phyloP scores from a whole-genome alignment of 2,888 invertebrate species.

The Thyatira batis region DNA sequence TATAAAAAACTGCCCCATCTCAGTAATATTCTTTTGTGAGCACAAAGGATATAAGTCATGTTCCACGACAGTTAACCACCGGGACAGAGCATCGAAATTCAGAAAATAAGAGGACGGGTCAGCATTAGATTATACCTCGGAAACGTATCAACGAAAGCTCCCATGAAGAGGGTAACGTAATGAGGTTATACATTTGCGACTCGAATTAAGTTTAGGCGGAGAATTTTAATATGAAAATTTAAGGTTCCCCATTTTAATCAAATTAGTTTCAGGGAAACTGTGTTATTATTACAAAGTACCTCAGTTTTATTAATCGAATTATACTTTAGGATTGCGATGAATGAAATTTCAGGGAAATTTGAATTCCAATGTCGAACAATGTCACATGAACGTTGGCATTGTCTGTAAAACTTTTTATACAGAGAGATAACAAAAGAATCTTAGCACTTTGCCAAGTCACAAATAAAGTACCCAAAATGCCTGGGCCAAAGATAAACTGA shows the following conservation, averaged over 20 bases:
- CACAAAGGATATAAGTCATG: conserved; percentile 28
- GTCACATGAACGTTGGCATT: not conserved
- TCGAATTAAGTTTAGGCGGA: conserved; percentile 44
- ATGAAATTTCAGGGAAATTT: not conserved
- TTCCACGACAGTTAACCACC: conserved; percentile 20
- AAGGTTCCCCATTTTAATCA: conserved; percentile 34
- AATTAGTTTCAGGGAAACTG: conserved; percentile 23
- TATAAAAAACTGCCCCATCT: not conserved
- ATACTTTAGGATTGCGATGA: not conserved
- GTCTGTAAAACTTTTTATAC: not conserved
- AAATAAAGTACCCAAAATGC: conserved; percentile 12
- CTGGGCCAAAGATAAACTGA: conserved; percentile 33
- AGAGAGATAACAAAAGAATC: not conserved
- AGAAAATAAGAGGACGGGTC: conserved; percentile 46
- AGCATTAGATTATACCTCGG: conserved; percentile 56
- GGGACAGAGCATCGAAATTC: conserved; percentile 39
- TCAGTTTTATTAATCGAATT: not conserved
- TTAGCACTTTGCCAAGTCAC: not conserved
- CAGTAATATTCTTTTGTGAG: conserved; percentile 16
- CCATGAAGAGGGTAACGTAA: conserved; percentile 67
- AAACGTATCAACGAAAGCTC: conserved; percentile 58
- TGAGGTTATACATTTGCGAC: conserved; percentile 63
- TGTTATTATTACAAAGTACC: conserved; percentile 1
- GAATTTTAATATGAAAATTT: conserved; percentile 51
- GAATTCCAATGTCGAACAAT: not conserved